phyloP scores from a whole-genome alignment of 2,113 vertebrate genomes.

The Lipotes vexillifer region DNA sequence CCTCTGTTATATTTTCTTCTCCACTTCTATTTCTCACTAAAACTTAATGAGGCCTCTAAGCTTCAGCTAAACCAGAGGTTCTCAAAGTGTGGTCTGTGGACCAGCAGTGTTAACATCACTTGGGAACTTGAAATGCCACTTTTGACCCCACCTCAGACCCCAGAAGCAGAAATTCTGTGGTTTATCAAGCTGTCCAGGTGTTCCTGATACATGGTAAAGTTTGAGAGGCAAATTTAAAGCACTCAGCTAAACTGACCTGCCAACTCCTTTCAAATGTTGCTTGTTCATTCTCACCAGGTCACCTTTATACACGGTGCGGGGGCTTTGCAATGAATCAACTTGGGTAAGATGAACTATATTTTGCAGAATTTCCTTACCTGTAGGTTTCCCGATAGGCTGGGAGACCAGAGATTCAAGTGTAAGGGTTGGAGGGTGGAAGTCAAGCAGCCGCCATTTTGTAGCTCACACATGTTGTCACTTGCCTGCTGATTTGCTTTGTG shows the following conservation, averaged over 20 bases:
- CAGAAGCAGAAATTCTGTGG: background rate
- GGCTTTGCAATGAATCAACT: background rate
- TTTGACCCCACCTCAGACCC: background rate
- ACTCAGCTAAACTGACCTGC: background rate
- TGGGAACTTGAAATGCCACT: background rate
- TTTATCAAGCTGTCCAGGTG: background rate
- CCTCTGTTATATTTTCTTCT: background rate
- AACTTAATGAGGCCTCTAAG: background rate
- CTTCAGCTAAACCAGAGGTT: background rate
- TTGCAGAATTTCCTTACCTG: background rate
- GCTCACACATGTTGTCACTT: background rate
- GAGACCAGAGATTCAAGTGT: background rate
- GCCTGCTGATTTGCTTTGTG: background rate
- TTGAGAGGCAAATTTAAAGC: background rate
- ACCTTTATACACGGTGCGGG: background rate
- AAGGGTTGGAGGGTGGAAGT: background rate
- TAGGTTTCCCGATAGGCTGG: background rate
- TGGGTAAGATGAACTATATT: background rate
- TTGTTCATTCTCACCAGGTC: background rate
- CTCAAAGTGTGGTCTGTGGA: background rate
- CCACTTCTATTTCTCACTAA: background rate
- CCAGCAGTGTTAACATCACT: background rate
- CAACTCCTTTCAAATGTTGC: background rate
- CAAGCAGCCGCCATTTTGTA: background rate
- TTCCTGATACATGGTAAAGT: background rate